A percentile compares a stretch with the other conserved stretches of the same genome.
Evolutionary conservation across 2,113 vertebrate genomes (phyloP).

Genomic region (Pyrgilauda ruficollis): DNA sequence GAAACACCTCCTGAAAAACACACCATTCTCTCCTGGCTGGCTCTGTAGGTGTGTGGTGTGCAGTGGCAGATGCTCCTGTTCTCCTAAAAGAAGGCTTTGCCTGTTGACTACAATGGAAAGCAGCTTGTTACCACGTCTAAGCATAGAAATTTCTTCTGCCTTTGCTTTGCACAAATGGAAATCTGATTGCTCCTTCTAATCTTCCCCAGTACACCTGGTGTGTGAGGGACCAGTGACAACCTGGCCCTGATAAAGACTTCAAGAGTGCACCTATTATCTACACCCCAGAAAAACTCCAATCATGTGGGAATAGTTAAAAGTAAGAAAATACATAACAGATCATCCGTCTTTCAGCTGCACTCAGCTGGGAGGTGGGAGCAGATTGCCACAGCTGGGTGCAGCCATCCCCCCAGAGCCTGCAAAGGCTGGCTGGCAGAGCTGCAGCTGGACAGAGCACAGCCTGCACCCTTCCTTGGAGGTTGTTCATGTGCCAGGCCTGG

Average conservation of each 20-base stretch:
- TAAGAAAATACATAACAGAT: conserved; percentile 36
- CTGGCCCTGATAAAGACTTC: conserved; percentile 39
- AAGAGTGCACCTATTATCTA: conserved; percentile 7
- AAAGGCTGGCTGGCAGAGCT: background rate
- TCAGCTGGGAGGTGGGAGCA: conserved; percentile 21
- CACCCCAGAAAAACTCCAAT: background rate
- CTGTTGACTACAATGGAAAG: background rate
- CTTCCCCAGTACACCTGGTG: background rate
- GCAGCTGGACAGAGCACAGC: background rate
- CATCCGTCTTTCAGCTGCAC: conserved; percentile 28
- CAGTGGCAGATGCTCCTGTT: background rate
- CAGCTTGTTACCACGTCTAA: background rate
- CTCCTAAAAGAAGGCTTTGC: background rate
- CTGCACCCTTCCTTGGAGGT: fast-evolving
- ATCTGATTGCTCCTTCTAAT: background rate
- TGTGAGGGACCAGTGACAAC: conserved; percentile 1
- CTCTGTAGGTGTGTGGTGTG: background rate
- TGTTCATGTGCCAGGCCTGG: background rate
- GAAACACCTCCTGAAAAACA: background rate
- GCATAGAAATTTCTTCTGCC: background rate
- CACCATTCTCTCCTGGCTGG: background rate
- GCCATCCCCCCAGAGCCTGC: background rate
- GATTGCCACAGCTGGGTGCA: conserved; percentile 26
- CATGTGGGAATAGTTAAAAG: conserved; percentile 53
- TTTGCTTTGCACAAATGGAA: background rate